Percentiles rank a stretch among this genome's conserved stretches.
Evolutionary conservation across 2,797 vertebrate genomes (phyloP).

Genomic region (Sebastes diaconus): DNA sequence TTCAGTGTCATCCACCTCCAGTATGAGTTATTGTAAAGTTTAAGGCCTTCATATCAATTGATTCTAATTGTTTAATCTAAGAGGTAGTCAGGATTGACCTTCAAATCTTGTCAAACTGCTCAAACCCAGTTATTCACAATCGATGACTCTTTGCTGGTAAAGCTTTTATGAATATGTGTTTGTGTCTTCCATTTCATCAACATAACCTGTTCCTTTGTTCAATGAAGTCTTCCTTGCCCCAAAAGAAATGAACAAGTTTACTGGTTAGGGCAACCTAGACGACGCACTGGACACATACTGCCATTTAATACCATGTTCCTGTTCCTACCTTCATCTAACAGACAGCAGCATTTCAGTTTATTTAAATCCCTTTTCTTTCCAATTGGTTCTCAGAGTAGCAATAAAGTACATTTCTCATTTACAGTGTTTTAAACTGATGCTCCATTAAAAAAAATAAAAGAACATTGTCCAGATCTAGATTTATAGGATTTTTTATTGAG

Average conservation of each 20-base stretch:
- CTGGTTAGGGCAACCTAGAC: background rate
- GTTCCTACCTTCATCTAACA: background rate
- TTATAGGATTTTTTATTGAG: background rate
- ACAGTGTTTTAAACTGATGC: background rate
- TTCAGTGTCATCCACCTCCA: background rate
- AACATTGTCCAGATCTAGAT: constrained; percentile 9
- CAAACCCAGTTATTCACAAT: background rate
- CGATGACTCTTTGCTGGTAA: background rate
- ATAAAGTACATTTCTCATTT: constrained; percentile 7
- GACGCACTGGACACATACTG: background rate
- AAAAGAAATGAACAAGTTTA: background rate
- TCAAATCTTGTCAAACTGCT: background rate
- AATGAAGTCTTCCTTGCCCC: background rate
- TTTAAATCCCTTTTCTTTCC: background rate
- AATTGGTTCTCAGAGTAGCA: background rate
- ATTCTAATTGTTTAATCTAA: background rate
- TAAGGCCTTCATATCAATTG: too few species aligned
- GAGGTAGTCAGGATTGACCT: background rate
- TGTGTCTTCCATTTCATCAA: background rate
- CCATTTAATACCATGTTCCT: background rate
- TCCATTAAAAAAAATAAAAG: background rate
- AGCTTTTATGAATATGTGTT: background rate
- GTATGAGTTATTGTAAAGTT: too few species aligned
- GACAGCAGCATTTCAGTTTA: background rate
- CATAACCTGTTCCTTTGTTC: background rate